These are phyloP conservation scores for Saccopteryx bilineata DNA, from an alignment of 2,113 vertebrate genomes.

Conservation along the genomic window DNA sequence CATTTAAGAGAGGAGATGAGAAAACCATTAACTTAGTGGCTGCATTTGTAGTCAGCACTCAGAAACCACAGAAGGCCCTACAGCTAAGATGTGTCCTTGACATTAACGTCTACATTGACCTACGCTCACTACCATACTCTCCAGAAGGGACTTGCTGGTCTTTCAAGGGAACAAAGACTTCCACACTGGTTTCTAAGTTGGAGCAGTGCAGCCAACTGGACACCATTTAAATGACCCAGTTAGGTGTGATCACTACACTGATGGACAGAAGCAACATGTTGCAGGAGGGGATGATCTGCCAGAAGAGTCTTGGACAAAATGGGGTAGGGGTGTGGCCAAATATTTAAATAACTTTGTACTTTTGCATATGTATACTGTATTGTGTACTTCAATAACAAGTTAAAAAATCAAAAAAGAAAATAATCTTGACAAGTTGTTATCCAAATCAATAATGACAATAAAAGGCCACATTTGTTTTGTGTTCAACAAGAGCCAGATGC, in stretches of 20 bases:
- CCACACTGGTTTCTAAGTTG: neutral
- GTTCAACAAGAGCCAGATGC: neutral
- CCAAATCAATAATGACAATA: neutral
- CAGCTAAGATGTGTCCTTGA: neutral
- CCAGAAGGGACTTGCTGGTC: neutral
- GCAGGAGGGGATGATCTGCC: neutral
- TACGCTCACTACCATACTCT: neutral
- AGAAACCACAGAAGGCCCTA: conserved; percentile 33
- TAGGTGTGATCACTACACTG: neutral
- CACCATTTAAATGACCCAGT: neutral
- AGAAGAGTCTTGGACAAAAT: neutral
- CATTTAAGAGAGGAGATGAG: neutral
- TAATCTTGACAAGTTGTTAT: neutral
- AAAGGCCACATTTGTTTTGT: neutral
- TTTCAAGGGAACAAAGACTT: neutral
- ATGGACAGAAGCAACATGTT: neutral
- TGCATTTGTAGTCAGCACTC: neutral
- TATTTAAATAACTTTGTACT: neutral
- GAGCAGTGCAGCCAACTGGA: neutral
- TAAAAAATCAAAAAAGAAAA: neutral
- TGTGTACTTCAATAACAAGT: neutral
- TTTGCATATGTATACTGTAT: neutral
- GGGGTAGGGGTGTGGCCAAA: neutral
- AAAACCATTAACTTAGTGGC: neutral
- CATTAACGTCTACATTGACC: neutral